phyloP scores from a whole-genome alignment of 1,140 invertebrate genomes.

The Paraescarpia echinospica region DNA sequence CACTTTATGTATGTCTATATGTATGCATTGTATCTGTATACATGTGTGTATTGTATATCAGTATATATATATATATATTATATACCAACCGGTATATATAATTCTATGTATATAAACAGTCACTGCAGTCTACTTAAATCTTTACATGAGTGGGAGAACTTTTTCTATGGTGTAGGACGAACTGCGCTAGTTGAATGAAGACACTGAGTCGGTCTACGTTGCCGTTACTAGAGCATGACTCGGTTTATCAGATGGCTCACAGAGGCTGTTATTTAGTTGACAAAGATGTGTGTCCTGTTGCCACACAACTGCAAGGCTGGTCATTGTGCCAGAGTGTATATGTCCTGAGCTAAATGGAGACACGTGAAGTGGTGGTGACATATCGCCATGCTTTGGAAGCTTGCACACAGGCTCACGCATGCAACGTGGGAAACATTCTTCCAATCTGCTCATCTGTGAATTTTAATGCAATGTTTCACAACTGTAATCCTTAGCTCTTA shows the following conservation, averaged over 20 bases:
- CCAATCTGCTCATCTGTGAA: background rate
- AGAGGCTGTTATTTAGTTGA: background rate
- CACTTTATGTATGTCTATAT: background rate
- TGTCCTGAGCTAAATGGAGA: background rate
- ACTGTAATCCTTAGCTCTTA: background rate
- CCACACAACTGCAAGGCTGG: background rate
- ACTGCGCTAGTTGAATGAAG: background rate
- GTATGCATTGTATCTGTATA: background rate
- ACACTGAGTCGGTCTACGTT: background rate
- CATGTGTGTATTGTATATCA: constrained; percentile 8
- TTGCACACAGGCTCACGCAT: too few relatives aligned
- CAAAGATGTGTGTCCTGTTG: background rate
- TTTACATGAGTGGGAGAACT: background rate
- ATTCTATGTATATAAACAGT: background rate
- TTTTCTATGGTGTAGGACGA: background rate
- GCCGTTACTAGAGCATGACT: background rate
- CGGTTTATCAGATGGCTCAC: background rate
- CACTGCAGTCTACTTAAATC: background rate
- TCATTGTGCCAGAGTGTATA: background rate
- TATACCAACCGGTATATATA: background rate
- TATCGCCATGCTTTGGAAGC: background rate
- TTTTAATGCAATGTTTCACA: background rate
- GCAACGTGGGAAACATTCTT: too few relatives aligned
- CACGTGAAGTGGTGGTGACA: background rate
- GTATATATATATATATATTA: background rate